phyloP scores from a whole-genome alignment of 2,888 invertebrate species.

The Choristoneura rosaceana region DNA sequence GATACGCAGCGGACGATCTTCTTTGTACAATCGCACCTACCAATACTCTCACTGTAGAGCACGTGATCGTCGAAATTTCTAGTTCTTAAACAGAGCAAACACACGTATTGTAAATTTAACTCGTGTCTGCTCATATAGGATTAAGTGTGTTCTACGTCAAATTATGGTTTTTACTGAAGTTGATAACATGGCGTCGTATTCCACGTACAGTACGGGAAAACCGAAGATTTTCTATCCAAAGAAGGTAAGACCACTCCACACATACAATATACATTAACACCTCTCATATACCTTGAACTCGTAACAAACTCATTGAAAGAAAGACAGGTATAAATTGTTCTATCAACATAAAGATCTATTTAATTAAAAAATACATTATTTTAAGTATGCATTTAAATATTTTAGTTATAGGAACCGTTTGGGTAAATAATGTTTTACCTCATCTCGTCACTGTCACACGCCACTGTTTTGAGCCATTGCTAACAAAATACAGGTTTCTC shows the following conservation, averaged over 20 bases:
- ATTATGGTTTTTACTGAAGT: constrained; percentile 83
- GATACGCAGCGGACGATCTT: constrained; percentile 60
- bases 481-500: constrained; percentile 11
- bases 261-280: constrained; percentile 16
- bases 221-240: constrained; percentile 83
- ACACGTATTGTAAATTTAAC: constrained; percentile 59
- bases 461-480: background rate
- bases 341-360: background rate
- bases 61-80: constrained; percentile 79
- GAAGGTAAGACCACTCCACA: constrained; percentile 70
- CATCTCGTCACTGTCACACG: background rate
- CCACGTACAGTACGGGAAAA: constrained; percentile 79
- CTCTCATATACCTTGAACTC: background rate
- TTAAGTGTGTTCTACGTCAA: constrained; percentile 71
- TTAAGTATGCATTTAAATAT: background rate
- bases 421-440: background rate
- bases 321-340: background rate
- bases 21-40: constrained; percentile 66
- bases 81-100: constrained; percentile 61
- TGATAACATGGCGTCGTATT: constrained; percentile 83
- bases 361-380: background rate
- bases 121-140: constrained; percentile 69
- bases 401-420: background rate
- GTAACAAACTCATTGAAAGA: constrained; percentile 9
- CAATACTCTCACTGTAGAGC: constrained; percentile 59